Conservation (phyloP, 2,797 vertebrate species). For the Betta splendens region DNA sequence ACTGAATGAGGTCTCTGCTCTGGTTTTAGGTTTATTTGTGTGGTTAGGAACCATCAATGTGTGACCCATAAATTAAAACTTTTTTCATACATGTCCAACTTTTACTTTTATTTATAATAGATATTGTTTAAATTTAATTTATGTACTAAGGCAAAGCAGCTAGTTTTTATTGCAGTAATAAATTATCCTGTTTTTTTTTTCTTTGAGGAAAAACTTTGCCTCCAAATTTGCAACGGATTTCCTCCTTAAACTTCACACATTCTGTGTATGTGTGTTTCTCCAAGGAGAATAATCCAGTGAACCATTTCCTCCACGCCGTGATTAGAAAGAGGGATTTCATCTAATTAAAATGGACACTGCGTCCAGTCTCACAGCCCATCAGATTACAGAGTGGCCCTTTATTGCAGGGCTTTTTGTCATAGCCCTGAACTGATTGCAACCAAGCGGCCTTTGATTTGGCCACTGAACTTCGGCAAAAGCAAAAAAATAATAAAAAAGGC, state of each 20-base stretch:
- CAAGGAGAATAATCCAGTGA: conserved; percentile 42
- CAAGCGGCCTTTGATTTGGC: conserved; percentile 73
- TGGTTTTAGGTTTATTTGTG: too few relatives aligned
- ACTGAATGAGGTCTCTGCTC: too few relatives aligned
- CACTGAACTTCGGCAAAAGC: conserved; percentile 56
- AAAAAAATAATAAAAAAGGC: conserved; percentile 55
- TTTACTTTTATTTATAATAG: too few relatives aligned
- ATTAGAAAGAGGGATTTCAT: conserved; percentile 62
- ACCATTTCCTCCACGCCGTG: conserved; percentile 46
- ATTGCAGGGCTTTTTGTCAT: conserved; percentile 74
- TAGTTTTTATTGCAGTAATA: conserved; percentile 1
- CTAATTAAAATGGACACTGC: conserved; percentile 71
- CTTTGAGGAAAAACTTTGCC: background rate
- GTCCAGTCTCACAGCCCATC: conserved; percentile 69
- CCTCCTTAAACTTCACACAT: conserved; percentile 28
- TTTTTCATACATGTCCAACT: too few relatives aligned
- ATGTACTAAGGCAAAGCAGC: background rate
- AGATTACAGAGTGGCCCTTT: conserved; percentile 71
- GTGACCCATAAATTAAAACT: too few relatives aligned
- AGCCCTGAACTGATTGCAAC: conserved; percentile 80
- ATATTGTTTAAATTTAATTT: too few relatives aligned
- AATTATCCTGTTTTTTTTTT: conserved; percentile 11
- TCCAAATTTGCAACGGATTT: conserved; percentile 13
- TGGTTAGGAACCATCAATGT: too few relatives aligned
- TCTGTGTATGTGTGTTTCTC: conserved; percentile 11